Conservation (phyloP, 2,797 vertebrate species). For the Rachycentron canadum region DNA sequence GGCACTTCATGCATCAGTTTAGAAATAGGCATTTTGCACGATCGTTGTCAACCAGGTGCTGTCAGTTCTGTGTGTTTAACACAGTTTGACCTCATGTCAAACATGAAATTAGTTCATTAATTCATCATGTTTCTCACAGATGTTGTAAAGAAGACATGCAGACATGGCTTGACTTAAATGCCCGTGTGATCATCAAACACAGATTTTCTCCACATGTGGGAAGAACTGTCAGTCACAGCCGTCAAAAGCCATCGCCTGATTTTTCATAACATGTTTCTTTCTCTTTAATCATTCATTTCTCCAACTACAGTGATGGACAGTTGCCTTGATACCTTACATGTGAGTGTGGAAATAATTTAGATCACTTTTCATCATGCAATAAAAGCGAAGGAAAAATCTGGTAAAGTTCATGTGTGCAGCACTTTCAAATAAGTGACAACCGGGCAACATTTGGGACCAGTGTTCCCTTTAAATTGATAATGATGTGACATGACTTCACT, state of each 20-base stretch:
- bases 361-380: slow-evolving; percentile 5
- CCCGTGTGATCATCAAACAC: slow-evolving; percentile 58
- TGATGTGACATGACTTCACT: slow-evolving; percentile 22
- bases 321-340: not conserved
- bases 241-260: slow-evolving; percentile 41
- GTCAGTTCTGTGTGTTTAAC: slow-evolving; percentile 44
- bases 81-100: slow-evolving; percentile 59
- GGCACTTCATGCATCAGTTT: slow-evolving; percentile 20
- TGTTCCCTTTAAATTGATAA: slow-evolving; percentile 2
- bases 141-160: slow-evolving; percentile 38
- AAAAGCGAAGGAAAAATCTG: not conserved
- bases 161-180: slow-evolving; percentile 35
- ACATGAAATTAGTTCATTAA: slow-evolving; percentile 53
- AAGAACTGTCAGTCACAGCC: slow-evolving; percentile 73
- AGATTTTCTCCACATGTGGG: slow-evolving; percentile 35
- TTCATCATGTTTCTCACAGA: slow-evolving; percentile 47
- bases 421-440: slow-evolving; percentile 9
- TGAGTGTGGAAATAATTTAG: not conserved
- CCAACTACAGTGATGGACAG: slow-evolving; percentile 12
- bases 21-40: slow-evolving; percentile 9
- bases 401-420: not conserved
- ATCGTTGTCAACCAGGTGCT: slow-evolving; percentile 34
- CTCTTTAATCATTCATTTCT: slow-evolving; percentile 13
- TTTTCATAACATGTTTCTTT: slow-evolving; percentile 2
- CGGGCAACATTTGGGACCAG: not conserved